Conservation (phyloP, 2,113 vertebrate species). For the Bombycilla garrulus region DNA sequence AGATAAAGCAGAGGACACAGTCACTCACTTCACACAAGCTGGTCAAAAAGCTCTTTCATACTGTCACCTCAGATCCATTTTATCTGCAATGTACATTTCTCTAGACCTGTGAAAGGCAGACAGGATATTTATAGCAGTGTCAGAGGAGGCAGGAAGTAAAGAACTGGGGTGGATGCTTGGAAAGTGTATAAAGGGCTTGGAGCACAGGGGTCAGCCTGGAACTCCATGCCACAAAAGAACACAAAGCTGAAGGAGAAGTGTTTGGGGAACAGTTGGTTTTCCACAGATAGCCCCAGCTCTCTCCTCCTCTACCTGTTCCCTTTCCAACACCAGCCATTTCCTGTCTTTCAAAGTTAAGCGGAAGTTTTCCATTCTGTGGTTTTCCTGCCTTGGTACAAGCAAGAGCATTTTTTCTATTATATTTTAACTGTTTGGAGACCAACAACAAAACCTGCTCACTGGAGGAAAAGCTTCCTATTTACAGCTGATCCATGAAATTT, state of each 20-base stretch:
- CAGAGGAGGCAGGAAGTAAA: conserved; percentile 70
- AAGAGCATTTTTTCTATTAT: background rate
- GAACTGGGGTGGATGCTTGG: conserved; percentile 36
- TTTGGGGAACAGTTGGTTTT: conserved; percentile 19
- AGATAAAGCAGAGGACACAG: background rate
- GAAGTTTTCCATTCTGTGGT: conserved; percentile 20
- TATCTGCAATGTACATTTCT: background rate
- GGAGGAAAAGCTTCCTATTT: background rate
- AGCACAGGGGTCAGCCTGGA: conserved; percentile 20
- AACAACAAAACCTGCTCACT: background rate
- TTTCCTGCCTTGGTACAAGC: conserved; percentile 7
- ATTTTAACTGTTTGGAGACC: conserved; percentile 38
- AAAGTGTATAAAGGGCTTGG: conserved; percentile 26
- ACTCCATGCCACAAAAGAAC: background rate
- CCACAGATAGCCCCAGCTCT: background rate
- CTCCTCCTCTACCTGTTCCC: conserved; percentile 7
- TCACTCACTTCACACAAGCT: background rate
- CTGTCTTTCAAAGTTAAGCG: conserved; percentile 26
- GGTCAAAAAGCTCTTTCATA: background rate
- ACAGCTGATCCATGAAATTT: background rate
- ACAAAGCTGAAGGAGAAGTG: background rate
- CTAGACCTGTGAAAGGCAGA: background rate
- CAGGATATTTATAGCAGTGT: conserved; percentile 65
- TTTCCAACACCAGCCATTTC: background rate
- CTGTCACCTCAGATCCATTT: background rate